A percentile compares a stretch with the other conserved stretches of the same genome.
Conservation (phyloP, 2,888 invertebrate genomes). For the Meghimatium bilineatum region DNA sequence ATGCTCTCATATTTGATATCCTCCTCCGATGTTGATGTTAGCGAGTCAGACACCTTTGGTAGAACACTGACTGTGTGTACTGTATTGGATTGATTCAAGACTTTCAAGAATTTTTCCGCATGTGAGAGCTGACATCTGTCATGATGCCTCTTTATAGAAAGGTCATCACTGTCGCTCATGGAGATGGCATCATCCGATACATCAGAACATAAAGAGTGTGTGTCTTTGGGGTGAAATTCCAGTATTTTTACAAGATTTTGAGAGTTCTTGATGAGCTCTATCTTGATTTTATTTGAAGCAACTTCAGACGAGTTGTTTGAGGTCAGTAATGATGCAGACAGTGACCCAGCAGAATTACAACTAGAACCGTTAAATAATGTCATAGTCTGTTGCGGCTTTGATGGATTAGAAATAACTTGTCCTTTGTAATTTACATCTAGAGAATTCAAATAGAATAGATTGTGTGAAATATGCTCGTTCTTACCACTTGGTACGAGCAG, state of each 20-base stretch:
- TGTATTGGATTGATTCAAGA: not conserved
- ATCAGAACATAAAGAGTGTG: not conserved
- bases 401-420: not conserved
- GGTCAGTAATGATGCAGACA: not conserved
- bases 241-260: not conserved
- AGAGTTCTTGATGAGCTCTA: not conserved
- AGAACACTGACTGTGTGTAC: not conserved
- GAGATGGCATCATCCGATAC: not conserved
- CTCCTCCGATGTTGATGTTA: not conserved
- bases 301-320: not conserved
- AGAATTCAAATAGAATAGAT: not conserved
- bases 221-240: not conserved
- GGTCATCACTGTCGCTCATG: not conserved
- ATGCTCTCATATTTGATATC: not conserved
- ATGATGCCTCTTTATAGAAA: not conserved
- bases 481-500: not conserved
- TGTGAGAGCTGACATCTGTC: not conserved
- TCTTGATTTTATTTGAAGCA: no score
- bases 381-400: not conserved
- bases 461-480: constrained; percentile 31
- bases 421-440: not conserved
- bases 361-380: not conserved
- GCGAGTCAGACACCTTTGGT: no score
- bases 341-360: not conserved
- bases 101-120: not conserved